Base-by-base conservation (phyloP, 2,113 vertebrate genomes). In the Recurvirostra avosetta region DNA sequence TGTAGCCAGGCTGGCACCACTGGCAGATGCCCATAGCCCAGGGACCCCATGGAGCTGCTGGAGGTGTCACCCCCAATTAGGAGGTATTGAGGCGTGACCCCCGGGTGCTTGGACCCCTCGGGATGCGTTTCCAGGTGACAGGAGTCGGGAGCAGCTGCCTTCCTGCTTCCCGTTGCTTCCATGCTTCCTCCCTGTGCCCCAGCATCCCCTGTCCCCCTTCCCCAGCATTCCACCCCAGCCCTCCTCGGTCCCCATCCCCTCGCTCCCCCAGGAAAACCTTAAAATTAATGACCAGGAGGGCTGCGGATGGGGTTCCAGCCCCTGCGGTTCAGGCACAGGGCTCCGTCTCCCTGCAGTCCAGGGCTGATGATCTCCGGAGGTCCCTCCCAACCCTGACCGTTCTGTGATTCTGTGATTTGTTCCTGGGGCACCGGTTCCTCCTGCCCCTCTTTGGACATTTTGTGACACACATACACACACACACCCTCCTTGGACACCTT, bases 31-130 rank as follows among this genome's bases (percentile, higher is more conserved):
- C 61, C 50, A 3, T 21, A 8, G 75, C 29, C 23, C 0, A 9
- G 32, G 40, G 59, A 58, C 16, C 47, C 70, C 4, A 0, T 15
- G 36, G 47, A n/a, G 36, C 41, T 62, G 76, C 53, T 6, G 53
- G 40, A 40, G 55, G 53, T 45, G 83, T 40, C 49, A 26, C 40
- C 12, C 45, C 25, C 15, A 1, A 2, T 34, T 18, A 6, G 22
- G 36, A 18, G 10, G 6, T 58, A 8, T 40, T 34, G 23, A 50
- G 53, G 5, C 15, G 21, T 3, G 20, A 32, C 40, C 9, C 22
- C n/a, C 4, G 1, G 13, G 8, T 4, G 10, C 45, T 80, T 4
- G 4, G 50, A 66, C 26, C 34, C n/a, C 32, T 61, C 3, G 0
- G 53, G 67, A 2, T 59, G 62, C n/a, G 49, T 18, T 68, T 29